These are phyloP conservation scores for Bellardia pandia DNA, from an alignment of 2,888 invertebrate genomes.

Conservation along the genomic window DNA sequence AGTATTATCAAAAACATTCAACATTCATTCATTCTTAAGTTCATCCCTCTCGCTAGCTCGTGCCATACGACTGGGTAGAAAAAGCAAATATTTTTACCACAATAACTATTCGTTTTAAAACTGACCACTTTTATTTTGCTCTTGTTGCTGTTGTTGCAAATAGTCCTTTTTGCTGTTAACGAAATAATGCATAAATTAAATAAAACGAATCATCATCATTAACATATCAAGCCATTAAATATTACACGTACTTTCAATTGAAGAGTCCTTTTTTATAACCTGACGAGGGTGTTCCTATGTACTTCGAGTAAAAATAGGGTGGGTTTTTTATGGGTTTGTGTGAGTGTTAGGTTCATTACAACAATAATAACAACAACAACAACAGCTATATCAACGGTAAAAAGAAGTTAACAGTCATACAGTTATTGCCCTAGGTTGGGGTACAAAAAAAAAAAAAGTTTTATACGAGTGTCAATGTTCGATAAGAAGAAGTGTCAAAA, in stretches of 20 bases:
- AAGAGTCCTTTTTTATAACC: slow-evolving; percentile 27
- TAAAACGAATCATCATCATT: slow-evolving; percentile 73
- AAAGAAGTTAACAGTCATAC: neutral
- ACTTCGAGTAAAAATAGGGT: slow-evolving; percentile 25
- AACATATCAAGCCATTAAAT: slow-evolving; percentile 71
- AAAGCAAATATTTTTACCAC: slow-evolving; percentile 61
- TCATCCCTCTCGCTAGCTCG: slow-evolving; percentile 4
- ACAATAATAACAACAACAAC: neutral
- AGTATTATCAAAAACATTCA: slow-evolving; percentile 40
- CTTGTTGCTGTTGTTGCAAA: slow-evolving; percentile 48
- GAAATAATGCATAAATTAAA: slow-evolving; percentile 67
- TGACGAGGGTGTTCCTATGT: slow-evolving; percentile 55
- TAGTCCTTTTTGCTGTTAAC: slow-evolving; percentile 39
- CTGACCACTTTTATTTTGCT: slow-evolving; percentile 27
- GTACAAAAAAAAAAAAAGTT: slow-evolving; percentile 26
- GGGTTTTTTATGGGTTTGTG: slow-evolving; percentile 16
- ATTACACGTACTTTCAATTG: neutral
- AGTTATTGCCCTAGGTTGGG: slow-evolving; percentile 67
- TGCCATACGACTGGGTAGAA: neutral
- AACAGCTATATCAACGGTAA: neutral
- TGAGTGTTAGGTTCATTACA: slow-evolving; percentile 18
- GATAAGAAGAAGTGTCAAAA: slow-evolving; percentile 53
- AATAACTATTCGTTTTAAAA: slow-evolving; percentile 23
- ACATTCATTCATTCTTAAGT: neutral
- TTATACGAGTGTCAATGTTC: slow-evolving; percentile 54